Base-by-base conservation (phyloP, 2,113 vertebrate species). In the Morphnarchus princeps region DNA sequence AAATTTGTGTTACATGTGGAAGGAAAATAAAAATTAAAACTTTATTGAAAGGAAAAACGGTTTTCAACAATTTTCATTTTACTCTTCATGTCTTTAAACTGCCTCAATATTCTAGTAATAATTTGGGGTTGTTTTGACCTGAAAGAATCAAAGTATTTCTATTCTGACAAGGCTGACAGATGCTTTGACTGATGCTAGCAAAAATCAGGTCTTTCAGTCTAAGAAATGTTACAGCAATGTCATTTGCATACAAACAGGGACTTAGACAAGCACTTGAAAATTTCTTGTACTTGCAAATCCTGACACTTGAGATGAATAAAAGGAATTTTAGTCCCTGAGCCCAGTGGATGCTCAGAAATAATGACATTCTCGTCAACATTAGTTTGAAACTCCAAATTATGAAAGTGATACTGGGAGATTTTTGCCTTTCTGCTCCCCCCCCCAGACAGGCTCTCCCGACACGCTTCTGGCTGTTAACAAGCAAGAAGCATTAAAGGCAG, bases 221-320 rank as follows among this genome's bases (percentile, higher is more conserved):
- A 57, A 89, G 94, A 78, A 90, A 80, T 78, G 63, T 81, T 94
- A 81, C 76, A 80, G 61, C 71, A 81, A 54, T 54, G 52, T 79
- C 77, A 96, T 97, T 97, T 96, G 89, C 94, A 96, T 97, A 94
- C 94, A 96, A 96, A 82, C 89, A 74, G 89, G 63, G 89, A 73
- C 50, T 55, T 34, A 90, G 85, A 88, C 82, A 78, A 94, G 93
- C 69, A 74, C 91, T 89, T 70, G 89, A 65, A 95, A 89, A 95
- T 92, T 78, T 94, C 69, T 83, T 78, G 81, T 77, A 59, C 65
- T 97, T 95, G 67, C 79, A 89, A 95, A 96, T 94, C 77, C 87
- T 91, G 91, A 89, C 89, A 78, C 29, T 87, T 59, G 93, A 96
- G 89, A 89, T 0, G 12, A 92, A 96, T 96, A 94, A 96, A 95